Conservation (phyloP, 2,888 invertebrate species). For the Cheilosia pagana region DNA sequence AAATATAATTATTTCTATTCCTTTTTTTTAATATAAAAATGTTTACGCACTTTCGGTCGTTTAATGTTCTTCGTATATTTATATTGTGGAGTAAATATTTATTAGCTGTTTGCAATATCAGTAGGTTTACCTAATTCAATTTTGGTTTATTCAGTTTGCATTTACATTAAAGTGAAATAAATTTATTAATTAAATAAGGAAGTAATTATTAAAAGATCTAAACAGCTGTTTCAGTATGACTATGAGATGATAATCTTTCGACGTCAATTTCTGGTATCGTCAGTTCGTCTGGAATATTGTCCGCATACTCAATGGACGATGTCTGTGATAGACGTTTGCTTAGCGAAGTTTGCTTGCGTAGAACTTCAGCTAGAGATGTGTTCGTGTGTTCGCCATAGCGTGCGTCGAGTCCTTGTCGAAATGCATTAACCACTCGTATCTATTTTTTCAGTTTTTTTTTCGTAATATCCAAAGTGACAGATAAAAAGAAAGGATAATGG, state of each 20-base stretch:
- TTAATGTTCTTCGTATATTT: constrained; percentile 22
- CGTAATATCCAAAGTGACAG: constrained; percentile 59
- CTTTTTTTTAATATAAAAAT: constrained; percentile 53
- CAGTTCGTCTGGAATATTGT: constrained; percentile 93
- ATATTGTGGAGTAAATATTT: constrained; percentile 58
- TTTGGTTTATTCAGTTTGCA: constrained; percentile 8
- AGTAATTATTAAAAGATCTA: constrained; percentile 83
- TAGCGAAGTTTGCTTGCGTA: constrained; percentile 96
- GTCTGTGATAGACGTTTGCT: constrained; percentile 96
- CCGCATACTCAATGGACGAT: constrained; percentile 96
- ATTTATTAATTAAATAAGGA: constrained; percentile 55
- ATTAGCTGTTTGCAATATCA: neutral
- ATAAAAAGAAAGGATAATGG: constrained; percentile 58
- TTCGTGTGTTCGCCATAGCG: constrained; percentile 96
- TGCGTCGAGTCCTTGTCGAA: constrained; percentile 99
- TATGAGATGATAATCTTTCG: constrained; percentile 95
- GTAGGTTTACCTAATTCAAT: neutral
- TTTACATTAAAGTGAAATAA: constrained; percentile 44
- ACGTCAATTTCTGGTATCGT: constrained; percentile 96
- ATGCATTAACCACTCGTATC: constrained; percentile 99
- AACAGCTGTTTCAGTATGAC: constrained; percentile 97
- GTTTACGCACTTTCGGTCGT: constrained; percentile 16
- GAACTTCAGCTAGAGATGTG: constrained; percentile 95
- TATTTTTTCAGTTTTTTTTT: constrained; percentile 83
- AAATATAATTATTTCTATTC: constrained; percentile 15